A percentile compares a stretch with the other conserved stretches of the same genome.
Evolutionary conservation across 2,888 invertebrate genomes (phyloP).

Genomic region (Caenorhabditis sp.): DNA sequence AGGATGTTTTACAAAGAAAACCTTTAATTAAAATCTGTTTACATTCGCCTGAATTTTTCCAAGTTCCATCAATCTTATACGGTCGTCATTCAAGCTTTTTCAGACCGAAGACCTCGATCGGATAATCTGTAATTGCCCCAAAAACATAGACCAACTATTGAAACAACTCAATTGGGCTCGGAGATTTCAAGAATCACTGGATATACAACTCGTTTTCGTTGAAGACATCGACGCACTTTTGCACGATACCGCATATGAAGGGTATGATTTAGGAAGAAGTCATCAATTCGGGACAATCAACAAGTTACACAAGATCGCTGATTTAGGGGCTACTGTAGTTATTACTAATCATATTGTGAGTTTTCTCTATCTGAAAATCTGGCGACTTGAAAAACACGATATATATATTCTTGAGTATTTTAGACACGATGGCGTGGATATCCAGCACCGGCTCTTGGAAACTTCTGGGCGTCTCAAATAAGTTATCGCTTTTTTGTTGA

Average conservation of each 20-base stretch:
- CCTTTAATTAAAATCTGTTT: no score
- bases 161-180: conserved; percentile 3
- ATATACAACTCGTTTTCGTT: conserved; percentile 17
- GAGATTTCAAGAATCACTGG: not conserved
- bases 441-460: conserved; percentile 32
- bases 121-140: conserved; percentile 12
- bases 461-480: conserved; percentile 25
- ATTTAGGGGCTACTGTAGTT: conserved; percentile 24
- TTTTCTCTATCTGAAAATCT: not conserved
- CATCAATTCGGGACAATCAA: conserved; percentile 13
- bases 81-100: no score
- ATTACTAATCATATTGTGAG: conserved; percentile 44
- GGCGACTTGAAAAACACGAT: no score
- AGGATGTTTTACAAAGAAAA: no score
- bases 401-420: conserved; percentile 2
- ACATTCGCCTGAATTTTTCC: not conserved
- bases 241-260: conserved; percentile 28
- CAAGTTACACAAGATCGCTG: conserved; percentile 9
- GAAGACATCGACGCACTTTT: conserved; percentile 32
- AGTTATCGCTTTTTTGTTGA: conserved; percentile 29
- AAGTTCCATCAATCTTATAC: not conserved
- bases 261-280: conserved; percentile 5
- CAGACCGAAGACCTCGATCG: conserved; percentile 9
- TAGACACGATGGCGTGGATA: conserved; percentile 28
- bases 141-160: conserved; percentile 11